These are phyloP conservation scores for Trematocara variabile DNA, from an alignment of 2,113 vertebrate genomes.

Conservation along the genomic window DNA sequence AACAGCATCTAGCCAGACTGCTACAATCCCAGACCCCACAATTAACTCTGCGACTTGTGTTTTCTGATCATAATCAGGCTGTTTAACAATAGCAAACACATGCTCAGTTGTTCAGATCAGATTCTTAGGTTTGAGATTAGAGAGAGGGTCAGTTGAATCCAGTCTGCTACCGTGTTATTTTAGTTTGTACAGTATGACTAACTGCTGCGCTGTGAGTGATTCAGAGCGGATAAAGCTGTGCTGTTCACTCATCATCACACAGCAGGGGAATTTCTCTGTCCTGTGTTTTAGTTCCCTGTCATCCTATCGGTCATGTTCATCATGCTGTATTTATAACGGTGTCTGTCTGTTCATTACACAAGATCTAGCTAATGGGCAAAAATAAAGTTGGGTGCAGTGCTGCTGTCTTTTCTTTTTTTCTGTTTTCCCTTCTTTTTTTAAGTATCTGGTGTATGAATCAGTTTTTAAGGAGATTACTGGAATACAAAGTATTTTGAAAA, in stretches of 20 bases:
- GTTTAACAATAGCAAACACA: background rate
- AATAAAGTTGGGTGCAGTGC: background rate
- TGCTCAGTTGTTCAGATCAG: background rate
- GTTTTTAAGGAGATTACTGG: background rate
- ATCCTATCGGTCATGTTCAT: background rate
- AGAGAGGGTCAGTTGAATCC: background rate
- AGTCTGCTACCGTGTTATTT: conserved; percentile 2
- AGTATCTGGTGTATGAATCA: background rate
- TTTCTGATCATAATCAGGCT: conserved; percentile 10
- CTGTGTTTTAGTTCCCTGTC: background rate
- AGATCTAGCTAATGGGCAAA: background rate
- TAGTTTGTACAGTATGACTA: conserved; percentile 20
- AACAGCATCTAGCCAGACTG: background rate
- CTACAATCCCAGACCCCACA: background rate
- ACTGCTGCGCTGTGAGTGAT: conserved; percentile 26
- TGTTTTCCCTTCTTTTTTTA: background rate
- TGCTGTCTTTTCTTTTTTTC: background rate
- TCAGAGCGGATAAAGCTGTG: conserved; percentile 5
- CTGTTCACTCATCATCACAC: conserved; percentile 31
- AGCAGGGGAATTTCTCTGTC: conserved; percentile 28
- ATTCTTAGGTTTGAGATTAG: conserved; percentile 4
- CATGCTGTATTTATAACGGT: conserved; percentile 5
- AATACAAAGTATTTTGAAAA: background rate
- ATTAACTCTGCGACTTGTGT: background rate
- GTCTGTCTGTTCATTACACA: background rate